Evolutionary conservation across 2,113 vertebrate species (phyloP).

Genomic region (Tragelaphus imberbis): DNA sequence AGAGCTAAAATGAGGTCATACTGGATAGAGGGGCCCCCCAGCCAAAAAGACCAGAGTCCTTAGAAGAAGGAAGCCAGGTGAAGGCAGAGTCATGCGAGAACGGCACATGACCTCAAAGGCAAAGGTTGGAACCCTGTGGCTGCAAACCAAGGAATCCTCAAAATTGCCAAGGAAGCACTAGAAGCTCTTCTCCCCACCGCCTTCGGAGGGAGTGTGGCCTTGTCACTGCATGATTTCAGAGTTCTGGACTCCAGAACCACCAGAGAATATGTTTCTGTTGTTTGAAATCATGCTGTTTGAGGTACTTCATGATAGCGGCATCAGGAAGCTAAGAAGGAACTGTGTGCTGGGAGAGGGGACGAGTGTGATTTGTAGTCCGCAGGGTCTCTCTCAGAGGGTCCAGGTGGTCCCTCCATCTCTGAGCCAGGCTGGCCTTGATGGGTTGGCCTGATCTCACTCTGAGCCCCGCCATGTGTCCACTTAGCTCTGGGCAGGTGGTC

Average conservation of each 20-base stretch:
- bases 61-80: background rate
- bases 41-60: background rate
- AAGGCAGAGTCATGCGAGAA: background rate
- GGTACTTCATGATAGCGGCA: too few species aligned
- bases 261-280: background rate
- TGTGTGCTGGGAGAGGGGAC: background rate
- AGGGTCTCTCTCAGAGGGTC: background rate
- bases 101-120: background rate
- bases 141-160: background rate
- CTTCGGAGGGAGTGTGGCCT: background rate
- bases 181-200: rapidly evolving
- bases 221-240: background rate
- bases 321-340: background rate
- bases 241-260: rapidly evolving
- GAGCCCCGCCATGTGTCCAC: rapidly evolving
- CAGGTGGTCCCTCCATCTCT: too few species aligned
- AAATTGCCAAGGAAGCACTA: background rate
- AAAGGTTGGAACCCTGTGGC: rapidly evolving
- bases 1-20: background rate
- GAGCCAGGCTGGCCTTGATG: background rate
- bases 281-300: background rate
- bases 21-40: background rate
- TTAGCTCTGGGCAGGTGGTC: background rate
- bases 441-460: rapidly evolving
- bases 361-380: rapidly evolving